Base-by-base conservation (phyloP, 1,140 invertebrate species). In the Euschistus heros region DNA sequence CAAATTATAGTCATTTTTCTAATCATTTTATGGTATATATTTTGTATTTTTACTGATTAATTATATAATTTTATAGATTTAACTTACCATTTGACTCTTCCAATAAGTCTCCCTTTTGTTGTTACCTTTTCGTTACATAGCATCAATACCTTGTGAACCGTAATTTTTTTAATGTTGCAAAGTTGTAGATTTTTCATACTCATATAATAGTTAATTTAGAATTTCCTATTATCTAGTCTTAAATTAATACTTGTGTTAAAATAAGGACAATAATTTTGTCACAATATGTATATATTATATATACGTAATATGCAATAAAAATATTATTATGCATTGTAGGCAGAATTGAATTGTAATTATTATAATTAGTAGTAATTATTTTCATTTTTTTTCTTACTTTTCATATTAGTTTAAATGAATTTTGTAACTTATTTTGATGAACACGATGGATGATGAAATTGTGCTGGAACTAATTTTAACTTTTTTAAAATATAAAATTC, bases 171-270 rank as follows among this genome's bases (percentile, higher is more conserved):
- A 24, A 26, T 24, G 20, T 17, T 26, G 20, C 18, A 27, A 57
- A 24, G 3, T 24, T 57, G 54, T 57, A 57, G 54, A 57, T 57
- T 57, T 50, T 57, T 57, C 54, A 57, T 57, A 57, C 54, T 57
- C 54, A 57, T 24, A 26, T 13, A 44, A 61, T 42, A 61, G 59
- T 42, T 42, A 61, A 37, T 20, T 42, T 61, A 61, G 59, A 37
- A 6, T 61, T 61, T 61, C 59, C 59, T 61, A 42, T 10, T 61
- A 61, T 61, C 59, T 61, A 61, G 59, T 61, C 59, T 61, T 61
- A 61, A 61, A 61, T 61, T 61, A 42, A 61, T 61, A 42, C n/a
- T 61, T 61, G 59, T 61, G n/a, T 61, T 44, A 20, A 42, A 57
- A 61, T 61, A 42, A n/a, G 59, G 59, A 44, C 59, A 61, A 61